A percentile compares a stretch with the other conserved stretches of the same genome.
Evolutionary conservation across 1,140 invertebrate genomes (phyloP).

Genomic region (Zaprionus africanus): DNA sequence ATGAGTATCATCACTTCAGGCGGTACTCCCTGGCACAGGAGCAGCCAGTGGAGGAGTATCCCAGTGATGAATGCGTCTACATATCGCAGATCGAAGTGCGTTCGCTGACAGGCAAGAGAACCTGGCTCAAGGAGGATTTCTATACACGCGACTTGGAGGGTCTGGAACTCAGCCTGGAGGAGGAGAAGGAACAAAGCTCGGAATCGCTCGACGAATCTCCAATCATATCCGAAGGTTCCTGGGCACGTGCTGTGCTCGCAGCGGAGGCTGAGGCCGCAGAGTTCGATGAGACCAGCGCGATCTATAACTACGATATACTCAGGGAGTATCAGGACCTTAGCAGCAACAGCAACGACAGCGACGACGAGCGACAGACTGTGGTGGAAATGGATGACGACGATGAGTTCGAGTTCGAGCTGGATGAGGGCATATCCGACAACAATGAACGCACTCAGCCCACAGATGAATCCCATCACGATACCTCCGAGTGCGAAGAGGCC

Average conservation of each 20-base stretch:
- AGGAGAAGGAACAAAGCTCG: neutral
- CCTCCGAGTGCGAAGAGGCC: constrained; percentile 80
- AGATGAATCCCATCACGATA: constrained; percentile 80
- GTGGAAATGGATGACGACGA: constrained; percentile 79
- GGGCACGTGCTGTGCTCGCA: constrained; percentile 51
- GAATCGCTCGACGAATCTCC: constrained; percentile 1
- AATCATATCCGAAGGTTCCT: constrained; percentile 40
- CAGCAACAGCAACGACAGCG: constrained; percentile 75
- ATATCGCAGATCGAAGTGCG: constrained; percentile 76
- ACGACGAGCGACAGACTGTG: constrained; percentile 78
- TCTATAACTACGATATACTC: constrained; percentile 59
- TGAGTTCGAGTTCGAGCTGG: constrained; percentile 72
- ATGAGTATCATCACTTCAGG: constrained; percentile 80
- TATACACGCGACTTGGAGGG: constrained; percentile 52
- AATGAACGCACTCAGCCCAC: constrained; percentile 79
- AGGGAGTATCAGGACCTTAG: constrained; percentile 45
- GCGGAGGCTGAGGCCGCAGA: constrained; percentile 68
- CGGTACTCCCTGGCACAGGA: constrained; percentile 78
- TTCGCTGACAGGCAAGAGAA: constrained; percentile 67
- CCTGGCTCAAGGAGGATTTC: constrained; percentile 76
- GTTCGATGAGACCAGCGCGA: constrained; percentile 68
- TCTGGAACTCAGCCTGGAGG: constrained; percentile 14
- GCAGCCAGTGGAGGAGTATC: constrained; percentile 76
- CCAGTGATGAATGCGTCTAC: constrained; percentile 75
- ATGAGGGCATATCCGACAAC: constrained; percentile 79